phyloP scores from a whole-genome alignment of 2,113 vertebrate species.

The Verasper variegatus region DNA sequence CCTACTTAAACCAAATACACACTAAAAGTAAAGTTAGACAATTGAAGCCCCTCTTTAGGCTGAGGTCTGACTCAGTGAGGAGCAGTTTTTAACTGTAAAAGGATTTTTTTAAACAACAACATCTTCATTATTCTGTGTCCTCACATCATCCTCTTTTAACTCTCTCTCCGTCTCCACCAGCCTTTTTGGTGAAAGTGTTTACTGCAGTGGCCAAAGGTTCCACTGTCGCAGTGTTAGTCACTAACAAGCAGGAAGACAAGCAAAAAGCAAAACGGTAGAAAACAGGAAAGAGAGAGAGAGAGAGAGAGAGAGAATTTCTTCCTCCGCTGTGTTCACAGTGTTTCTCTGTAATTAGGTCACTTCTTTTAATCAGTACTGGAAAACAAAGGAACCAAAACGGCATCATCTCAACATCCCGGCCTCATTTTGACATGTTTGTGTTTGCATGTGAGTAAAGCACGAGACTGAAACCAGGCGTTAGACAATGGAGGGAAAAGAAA shows the following conservation, averaged over 20 bases:
- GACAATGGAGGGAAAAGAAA: slow-evolving; percentile 54
- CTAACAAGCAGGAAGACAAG: slow-evolving; percentile 9
- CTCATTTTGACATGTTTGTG: slow-evolving; percentile 13
- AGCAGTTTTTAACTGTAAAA: no score
- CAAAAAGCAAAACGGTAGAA: neutral
- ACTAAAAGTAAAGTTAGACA: no score
- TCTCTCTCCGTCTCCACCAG: no score
- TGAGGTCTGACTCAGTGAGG: no score
- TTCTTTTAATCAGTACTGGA: slow-evolving; percentile 5
- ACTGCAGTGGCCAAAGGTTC: neutral
- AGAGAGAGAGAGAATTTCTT: slow-evolving; percentile 6
- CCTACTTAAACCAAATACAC: no score
- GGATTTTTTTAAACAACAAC: no score
- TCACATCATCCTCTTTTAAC: no score
- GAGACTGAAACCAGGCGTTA: slow-evolving; percentile 52
- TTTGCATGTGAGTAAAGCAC: slow-evolving; percentile 13
- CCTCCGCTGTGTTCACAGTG: neutral
- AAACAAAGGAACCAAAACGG: slow-evolving; percentile 21
- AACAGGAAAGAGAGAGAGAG: neutral
- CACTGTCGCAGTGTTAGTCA: neutral
- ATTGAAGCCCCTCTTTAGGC: no score
- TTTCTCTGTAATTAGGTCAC: slow-evolving; percentile 28
- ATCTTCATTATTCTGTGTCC: neutral
- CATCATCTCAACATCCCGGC: slow-evolving; percentile 18
- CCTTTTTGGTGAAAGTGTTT: no score